These are phyloP conservation scores for Cheilosia grossa DNA, from an alignment of 2,888 invertebrate genomes.

Conservation along the genomic window DNA sequence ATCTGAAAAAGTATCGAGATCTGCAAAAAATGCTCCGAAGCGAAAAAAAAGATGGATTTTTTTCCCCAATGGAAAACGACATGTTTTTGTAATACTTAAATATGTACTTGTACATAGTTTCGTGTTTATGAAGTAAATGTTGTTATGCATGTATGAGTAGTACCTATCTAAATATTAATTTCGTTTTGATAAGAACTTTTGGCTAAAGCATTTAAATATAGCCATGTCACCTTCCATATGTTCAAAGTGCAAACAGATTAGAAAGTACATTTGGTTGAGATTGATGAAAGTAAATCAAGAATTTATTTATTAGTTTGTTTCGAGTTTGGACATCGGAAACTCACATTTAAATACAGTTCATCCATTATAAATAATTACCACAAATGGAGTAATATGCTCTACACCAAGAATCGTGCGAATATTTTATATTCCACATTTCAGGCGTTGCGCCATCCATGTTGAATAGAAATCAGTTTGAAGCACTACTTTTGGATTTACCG, in stretches of 20 bases:
- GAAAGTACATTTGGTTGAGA: neutral
- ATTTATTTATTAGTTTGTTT: too few species aligned
- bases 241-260: conserved; percentile 27
- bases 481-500: conserved; percentile 1
- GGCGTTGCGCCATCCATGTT: neutral
- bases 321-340: neutral
- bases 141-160: too few species aligned
- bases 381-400: neutral
- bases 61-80: too few species aligned
- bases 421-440: neutral
- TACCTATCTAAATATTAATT: neutral
- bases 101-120: too few species aligned
- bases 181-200: neutral
- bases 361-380: neutral
- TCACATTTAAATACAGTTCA: neutral
- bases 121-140: too few species aligned
- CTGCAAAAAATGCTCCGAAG: too few species aligned
- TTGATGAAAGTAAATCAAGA: neutral
- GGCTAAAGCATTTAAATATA: neutral
- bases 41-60: too few species aligned
- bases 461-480: neutral
- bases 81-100: too few species aligned
- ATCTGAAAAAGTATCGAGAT: too few species aligned
- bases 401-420: neutral
- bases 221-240: neutral